Base-by-base conservation (phyloP, 1,140 invertebrate genomes). In the Drosophila asahinai region DNA sequence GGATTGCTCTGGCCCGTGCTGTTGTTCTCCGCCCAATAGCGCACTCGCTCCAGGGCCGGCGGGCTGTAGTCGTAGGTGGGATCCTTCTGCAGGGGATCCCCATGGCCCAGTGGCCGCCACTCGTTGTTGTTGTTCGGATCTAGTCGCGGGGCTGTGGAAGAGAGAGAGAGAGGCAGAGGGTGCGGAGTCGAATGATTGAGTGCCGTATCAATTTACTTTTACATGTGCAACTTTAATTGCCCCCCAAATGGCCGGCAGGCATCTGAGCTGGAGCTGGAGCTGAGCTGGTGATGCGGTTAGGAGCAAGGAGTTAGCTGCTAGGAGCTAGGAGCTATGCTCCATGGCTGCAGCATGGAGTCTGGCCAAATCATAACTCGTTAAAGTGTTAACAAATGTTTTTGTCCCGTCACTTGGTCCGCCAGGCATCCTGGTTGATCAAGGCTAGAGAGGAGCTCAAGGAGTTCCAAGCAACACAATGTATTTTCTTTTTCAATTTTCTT, bases 21-120 rank as follows among this genome's bases (percentile, higher is more conserved):
- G 92, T 83, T 91, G 40, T 83, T 91, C 54, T 96, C 95, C 15
- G 95, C 93, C 96, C 96, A 97, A 79, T 97, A 97, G 74, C 96
- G 96, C 14, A 97, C 96, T 19, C 94, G 93, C 36, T 97, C 96
- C 33, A 97, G 89, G 5, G 96, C 95, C 4, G 96, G 96, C 3
- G 96, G 96, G 22, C 96, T 96, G 83, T 97, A 97, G 81, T 97
- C 96, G 81, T 96, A 97, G 3, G 96, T 97, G 2, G 96, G 96
- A 91, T 97, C 96, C 81, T 97, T 97, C 77, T 96, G 96, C 25
- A 97, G 83, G 0, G 96, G 96, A 92, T 97, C 96, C 2, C 96
- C 96, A 42, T 95, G 94, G 8, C 96, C 96, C 33, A 95, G 93
- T 2, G 96, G 96, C 64, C 95, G 96, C 96, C 96, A 97, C 91